These are phyloP conservation scores for Bombus vancouverensis DNA, from an alignment of 1,140 invertebrate species.

Conservation along the genomic window DNA sequence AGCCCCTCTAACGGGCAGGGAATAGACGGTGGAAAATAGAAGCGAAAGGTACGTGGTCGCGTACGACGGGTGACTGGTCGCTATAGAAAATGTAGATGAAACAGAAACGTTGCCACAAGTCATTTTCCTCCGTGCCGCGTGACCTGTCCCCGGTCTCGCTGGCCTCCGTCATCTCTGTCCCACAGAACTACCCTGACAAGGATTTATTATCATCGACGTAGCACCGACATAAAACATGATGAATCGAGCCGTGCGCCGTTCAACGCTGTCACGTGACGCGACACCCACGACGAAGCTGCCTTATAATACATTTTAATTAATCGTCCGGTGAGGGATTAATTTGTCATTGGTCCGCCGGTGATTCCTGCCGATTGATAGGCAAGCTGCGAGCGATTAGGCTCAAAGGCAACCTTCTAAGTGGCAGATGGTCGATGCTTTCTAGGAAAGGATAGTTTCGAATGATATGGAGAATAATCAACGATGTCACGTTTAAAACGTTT, in stretches of 20 bases:
- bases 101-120: conserved; percentile 7
- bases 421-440: not conserved
- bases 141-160: not conserved
- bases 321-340: conserved; percentile 73
- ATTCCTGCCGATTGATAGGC: conserved; percentile 30
- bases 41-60: conserved; percentile 47
- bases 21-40: conserved; percentile 60
- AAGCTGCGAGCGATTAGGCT: not conserved
- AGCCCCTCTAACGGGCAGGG: conserved; percentile 59
- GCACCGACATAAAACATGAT: conserved; percentile 76
- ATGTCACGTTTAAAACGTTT: not conserved
- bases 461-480: not conserved
- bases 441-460: not conserved
- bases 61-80: conserved; percentile 15
- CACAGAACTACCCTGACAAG: conserved; percentile 61
- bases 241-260: conserved; percentile 71
- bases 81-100: conserved; percentile 28
- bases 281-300: conserved; percentile 6
- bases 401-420: not conserved
- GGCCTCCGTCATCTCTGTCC: conserved; percentile 22
- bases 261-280: conserved; percentile 45
- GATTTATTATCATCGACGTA: conserved; percentile 79
- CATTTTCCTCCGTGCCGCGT: conserved; percentile 2
- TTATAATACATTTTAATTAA: conserved; percentile 77
- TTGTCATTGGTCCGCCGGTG: conserved; percentile 63